Conservation (phyloP, 2,113 vertebrate species). For the Chamaetylas fuelleborni region DNA sequence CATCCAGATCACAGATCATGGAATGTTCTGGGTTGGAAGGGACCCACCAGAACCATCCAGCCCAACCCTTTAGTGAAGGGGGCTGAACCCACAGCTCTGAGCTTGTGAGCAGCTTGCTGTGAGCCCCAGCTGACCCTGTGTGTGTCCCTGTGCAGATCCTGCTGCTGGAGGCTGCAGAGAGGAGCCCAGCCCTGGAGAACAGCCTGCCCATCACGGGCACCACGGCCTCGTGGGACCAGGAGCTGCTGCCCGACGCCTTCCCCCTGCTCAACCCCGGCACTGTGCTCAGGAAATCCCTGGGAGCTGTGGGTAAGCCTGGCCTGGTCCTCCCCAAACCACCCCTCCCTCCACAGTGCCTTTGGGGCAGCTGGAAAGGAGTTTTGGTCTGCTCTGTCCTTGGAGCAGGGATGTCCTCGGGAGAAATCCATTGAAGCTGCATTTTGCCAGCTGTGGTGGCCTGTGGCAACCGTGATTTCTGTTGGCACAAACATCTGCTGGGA, state of each 20-base stretch:
- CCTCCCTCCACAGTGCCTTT: rapidly evolving
- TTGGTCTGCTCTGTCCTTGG: rapidly evolving
- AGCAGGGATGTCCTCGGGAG: background rate
- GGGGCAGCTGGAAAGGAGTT: background rate
- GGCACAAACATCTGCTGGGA: background rate
- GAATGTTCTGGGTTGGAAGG: background rate
- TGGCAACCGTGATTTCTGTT: background rate
- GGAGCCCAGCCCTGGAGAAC: conserved; percentile 49
- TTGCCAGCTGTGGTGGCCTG: background rate
- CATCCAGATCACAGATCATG: background rate
- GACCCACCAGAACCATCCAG: background rate
- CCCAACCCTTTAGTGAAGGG: background rate
- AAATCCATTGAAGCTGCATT: background rate
- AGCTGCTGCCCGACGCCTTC: conserved; percentile 79
- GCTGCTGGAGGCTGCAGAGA: conserved; percentile 72
- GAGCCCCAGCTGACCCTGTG: background rate
- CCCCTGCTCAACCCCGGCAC: conserved; percentile 73
- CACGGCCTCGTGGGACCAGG: conserved; percentile 78
- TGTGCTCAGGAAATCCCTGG: conserved; percentile 63
- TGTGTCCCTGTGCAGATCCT: conserved; percentile 75
- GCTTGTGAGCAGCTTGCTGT: background rate
- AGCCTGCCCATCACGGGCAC: conserved; percentile 61
- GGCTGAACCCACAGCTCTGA: background rate
- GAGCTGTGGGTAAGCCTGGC: conserved; percentile 55
- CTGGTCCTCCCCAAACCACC: background rate